Conservation (phyloP, 2,113 vertebrate species). For the Elachura formosa region DNA sequence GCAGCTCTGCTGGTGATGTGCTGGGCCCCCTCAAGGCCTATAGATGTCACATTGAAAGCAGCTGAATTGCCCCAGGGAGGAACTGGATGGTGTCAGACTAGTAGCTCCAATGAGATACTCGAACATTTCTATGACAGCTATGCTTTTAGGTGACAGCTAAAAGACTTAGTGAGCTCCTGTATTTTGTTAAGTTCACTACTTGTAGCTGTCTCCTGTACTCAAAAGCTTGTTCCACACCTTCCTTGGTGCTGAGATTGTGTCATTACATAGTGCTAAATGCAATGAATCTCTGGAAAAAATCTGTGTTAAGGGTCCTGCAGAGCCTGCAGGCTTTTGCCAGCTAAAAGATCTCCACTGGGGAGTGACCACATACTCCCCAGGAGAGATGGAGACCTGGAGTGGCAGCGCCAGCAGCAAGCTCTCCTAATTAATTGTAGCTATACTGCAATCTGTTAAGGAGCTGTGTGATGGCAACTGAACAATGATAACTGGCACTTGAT, state of each 20-base stretch:
- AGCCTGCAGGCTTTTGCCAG: background rate
- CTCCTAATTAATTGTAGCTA: slow-evolving; percentile 41
- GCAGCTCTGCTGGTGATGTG: background rate
- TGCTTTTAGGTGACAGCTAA: background rate
- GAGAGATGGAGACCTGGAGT: background rate
- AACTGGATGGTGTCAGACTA: background rate
- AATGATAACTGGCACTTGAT: background rate
- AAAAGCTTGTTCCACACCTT: background rate
- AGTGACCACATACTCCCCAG: background rate
- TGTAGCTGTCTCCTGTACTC: background rate
- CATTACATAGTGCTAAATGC: background rate
- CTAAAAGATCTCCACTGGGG: background rate
- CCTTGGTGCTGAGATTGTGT: background rate
- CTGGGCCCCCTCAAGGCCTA: background rate
- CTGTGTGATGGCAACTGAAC: background rate
- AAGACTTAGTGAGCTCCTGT: background rate
- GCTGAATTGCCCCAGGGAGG: background rate
- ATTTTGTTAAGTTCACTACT: background rate
- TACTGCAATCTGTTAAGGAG: slow-evolving; percentile 28
- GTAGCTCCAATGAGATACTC: background rate
- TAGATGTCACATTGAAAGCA: background rate
- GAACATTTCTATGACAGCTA: background rate
- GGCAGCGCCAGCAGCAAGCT: background rate
- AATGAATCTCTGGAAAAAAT: background rate
- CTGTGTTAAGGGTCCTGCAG: background rate